These are phyloP conservation scores for Lutra lutra DNA, from an alignment of 2,797 vertebrate genomes.

Conservation along the genomic window DNA sequence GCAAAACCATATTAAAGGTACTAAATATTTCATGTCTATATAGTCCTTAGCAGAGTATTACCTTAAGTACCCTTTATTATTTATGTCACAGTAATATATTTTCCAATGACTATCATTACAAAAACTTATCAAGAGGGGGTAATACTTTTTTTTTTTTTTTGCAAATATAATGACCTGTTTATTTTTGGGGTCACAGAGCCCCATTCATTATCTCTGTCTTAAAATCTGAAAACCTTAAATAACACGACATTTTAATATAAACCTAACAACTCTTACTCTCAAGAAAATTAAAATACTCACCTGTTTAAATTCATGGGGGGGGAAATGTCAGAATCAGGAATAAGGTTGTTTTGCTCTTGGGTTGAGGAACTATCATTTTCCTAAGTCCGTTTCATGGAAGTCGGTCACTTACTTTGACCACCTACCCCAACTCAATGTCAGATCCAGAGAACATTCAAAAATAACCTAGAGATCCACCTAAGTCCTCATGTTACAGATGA, in stretches of 20 bases:
- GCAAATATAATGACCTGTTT: conserved; percentile 33
- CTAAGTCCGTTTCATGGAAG: neutral
- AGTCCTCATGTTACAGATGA: neutral
- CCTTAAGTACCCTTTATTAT: conserved; percentile 6
- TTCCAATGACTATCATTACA: neutral
- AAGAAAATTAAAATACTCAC: conserved; percentile 47
- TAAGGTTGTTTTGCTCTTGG: neutral
- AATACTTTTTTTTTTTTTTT: neutral
- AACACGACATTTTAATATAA: conserved; percentile 62
- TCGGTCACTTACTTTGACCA: neutral
- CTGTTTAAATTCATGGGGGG: neutral
- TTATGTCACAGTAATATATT: neutral
- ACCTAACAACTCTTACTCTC: neutral
- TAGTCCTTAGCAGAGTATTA: conserved; percentile 34
- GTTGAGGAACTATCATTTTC: neutral
- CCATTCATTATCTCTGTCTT: conserved; percentile 33
- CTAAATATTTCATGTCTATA: conserved; percentile 25
- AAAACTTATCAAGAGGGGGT: neutral
- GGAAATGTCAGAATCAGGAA: neutral
- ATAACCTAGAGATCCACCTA: neutral
- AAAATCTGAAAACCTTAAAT: conserved; percentile 70
- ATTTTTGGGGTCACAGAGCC: conserved; percentile 9
- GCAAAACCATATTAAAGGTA: conserved; percentile 50
- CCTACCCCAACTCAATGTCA: neutral
- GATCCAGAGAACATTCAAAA: neutral